A percentile compares a stretch with the other conserved stretches of the same genome.
Evolutionary conservation across 2,888 invertebrate species (phyloP).

Genomic region (Pyrrhosoma nymphula): DNA sequence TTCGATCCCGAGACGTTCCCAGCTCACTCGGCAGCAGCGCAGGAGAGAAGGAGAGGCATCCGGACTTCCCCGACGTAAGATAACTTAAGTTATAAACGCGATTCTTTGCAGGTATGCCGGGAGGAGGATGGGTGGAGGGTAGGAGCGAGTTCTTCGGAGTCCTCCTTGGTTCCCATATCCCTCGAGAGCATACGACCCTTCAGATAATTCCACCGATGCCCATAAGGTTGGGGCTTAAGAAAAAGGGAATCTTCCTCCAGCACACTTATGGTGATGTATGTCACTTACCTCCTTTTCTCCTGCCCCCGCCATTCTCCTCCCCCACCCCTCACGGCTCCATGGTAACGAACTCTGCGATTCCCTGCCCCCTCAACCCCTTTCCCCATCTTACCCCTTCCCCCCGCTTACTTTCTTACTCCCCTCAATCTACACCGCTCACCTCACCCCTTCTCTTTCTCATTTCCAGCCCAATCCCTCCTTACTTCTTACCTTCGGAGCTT

Average conservation of each 20-base stretch:
- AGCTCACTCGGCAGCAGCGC: neutral
- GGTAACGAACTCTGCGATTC: neutral
- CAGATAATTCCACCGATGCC: constrained; percentile 56
- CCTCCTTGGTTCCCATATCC: neutral
- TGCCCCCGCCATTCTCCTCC: neutral
- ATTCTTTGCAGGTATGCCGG: constrained; percentile 33
- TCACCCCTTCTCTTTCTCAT: neutral
- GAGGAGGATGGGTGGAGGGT: neutral
- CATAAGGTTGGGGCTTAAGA: constrained; percentile 10
- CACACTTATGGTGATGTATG: constrained; percentile 56
- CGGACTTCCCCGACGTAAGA: constrained; percentile 37
- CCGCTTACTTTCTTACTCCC: neutral
- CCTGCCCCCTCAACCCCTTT: neutral
- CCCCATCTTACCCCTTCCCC: neutral
- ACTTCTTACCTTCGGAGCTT: neutral
- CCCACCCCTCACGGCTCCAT: neutral
- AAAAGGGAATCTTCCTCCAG: constrained; percentile 26
- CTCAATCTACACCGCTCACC: too few relatives aligned
- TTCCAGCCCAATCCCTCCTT: neutral
- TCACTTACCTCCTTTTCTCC: constrained; percentile 29
- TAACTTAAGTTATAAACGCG: constrained; percentile 57
- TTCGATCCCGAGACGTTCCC: neutral
- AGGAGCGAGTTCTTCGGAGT: constrained; percentile 8
- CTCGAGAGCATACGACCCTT: constrained; percentile 13
- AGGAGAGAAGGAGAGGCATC: neutral